Percentiles rank a stretch among this genome's conserved stretches.
Evolutionary conservation across 2,113 vertebrate genomes (phyloP).

Genomic region (Festucalex cinctus): DNA sequence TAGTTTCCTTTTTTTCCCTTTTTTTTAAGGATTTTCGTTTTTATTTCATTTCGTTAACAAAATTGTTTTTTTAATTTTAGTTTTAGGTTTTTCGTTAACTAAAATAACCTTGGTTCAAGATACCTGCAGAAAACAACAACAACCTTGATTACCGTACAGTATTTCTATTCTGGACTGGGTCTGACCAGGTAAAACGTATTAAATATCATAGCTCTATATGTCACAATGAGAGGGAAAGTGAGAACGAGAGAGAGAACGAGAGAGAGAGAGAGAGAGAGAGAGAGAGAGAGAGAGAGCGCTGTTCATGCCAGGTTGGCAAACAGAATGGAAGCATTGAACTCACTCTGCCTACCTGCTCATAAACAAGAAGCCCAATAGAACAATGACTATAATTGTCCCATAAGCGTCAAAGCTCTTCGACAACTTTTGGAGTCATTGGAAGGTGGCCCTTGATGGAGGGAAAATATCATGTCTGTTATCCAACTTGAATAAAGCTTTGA

Average conservation of each 20-base stretch:
- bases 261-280: neutral
- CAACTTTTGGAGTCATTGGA: constrained; percentile 17
- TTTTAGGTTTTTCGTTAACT: no score
- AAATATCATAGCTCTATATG: neutral
- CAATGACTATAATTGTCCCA: constrained; percentile 27
- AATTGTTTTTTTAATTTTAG: no score
- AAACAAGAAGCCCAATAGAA: constrained; percentile 29
- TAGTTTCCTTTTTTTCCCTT: no score
- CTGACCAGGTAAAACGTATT: neutral
- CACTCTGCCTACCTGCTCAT: constrained; percentile 11
- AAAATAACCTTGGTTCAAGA: no score
- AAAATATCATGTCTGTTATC: constrained; percentile 31
- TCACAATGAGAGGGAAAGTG: neutral
- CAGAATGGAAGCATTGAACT: constrained; percentile 14
- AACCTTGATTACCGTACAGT: no score
- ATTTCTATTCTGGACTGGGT: neutral
- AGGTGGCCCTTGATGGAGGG: neutral
- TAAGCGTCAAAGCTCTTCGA: constrained; percentile 24
- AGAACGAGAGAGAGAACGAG: no score
- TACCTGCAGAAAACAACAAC: no score
- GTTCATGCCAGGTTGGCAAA: constrained; percentile 15
- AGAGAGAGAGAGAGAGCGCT: constrained; percentile 7
- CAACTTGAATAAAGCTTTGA: constrained; percentile 19
- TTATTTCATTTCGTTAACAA: no score
- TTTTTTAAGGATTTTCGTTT: no score